Evolutionary conservation across 2,113 vertebrate genomes (phyloP).

Genomic region (Meriones unguiculatus): DNA sequence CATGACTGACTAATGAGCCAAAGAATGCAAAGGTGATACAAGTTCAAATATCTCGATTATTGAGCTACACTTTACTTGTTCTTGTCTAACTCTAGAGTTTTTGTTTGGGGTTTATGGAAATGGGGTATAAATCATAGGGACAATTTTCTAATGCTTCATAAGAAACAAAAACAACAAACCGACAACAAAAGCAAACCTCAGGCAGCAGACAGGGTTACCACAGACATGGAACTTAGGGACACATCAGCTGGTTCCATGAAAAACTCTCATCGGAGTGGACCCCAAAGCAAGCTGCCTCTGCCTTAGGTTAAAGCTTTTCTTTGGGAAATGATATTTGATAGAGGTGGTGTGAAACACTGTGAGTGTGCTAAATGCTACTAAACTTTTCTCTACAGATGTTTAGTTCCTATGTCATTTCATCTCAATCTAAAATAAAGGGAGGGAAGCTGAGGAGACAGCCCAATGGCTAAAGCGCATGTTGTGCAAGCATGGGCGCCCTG

Average conservation of each 20-base stretch:
- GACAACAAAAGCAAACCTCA: not conserved
- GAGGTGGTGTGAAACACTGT: not conserved
- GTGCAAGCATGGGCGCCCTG: not conserved
- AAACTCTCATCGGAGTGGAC: not conserved
- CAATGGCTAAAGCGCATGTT: not conserved
- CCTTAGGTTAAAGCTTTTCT: not conserved
- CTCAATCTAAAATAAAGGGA: not conserved
- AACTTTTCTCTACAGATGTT: not conserved
- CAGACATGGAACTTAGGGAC: not conserved
- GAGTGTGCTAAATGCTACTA: not conserved
- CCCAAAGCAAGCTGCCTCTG: not conserved
- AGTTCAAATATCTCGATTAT: not conserved
- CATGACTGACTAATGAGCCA: not conserved
- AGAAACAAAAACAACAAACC: not conserved
- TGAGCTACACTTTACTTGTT: not conserved
- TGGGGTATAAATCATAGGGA: not conserved
- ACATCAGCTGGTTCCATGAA: too few species aligned
- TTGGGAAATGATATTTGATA: not conserved
- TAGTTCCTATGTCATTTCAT: not conserved
- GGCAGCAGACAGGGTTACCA: not conserved
- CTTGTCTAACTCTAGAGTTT: not conserved
- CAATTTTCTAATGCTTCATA: not conserved
- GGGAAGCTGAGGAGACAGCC: not conserved
- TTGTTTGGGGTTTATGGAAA: not conserved
- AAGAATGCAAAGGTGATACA: not conserved